A percentile compares a stretch with the other conserved stretches of the same genome.
phyloP scores from a whole-genome alignment of 2,888 invertebrate genomes.

The Disparrhopalites patrizii region DNA sequence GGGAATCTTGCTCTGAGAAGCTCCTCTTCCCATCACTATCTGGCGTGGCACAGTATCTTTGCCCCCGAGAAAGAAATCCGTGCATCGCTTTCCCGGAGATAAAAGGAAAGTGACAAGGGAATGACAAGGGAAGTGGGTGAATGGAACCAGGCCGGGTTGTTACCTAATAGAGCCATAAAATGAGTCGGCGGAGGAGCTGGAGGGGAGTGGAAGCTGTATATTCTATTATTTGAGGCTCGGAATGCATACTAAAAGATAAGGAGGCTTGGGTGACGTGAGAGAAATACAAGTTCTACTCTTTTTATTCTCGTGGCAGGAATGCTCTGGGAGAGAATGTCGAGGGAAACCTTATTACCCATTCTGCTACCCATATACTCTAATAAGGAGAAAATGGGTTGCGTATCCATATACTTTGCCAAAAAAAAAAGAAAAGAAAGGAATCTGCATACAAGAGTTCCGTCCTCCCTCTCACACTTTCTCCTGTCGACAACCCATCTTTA shows the following conservation, averaged over 20 bases:
- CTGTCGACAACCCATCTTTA: not conserved
- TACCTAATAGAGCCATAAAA: conserved; percentile 13
- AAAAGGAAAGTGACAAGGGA: not conserved
- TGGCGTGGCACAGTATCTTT: not conserved
- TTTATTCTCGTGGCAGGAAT: too few relatives aligned
- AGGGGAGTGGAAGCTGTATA: too few relatives aligned
- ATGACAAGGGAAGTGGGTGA: not conserved
- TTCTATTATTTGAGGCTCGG: not conserved
- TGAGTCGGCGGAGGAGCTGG: not conserved
- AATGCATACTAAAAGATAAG: not conserved
- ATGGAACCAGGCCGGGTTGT: not conserved
- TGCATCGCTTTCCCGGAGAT: not conserved
- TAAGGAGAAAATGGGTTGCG: too few relatives aligned
- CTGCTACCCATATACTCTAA: too few relatives aligned
- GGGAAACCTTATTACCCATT: too few relatives aligned
- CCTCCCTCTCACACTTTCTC: not conserved
- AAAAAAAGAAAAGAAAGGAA: not conserved
- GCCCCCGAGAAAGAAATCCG: not conserved
- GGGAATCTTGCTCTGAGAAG: too few relatives aligned
- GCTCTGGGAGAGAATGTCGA: too few relatives aligned
- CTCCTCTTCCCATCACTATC: not conserved
- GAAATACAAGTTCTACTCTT: too few relatives aligned
- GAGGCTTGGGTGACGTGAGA: conserved; percentile 5
- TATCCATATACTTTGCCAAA: not conserved
- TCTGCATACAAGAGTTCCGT: too few relatives aligned